Base-by-base conservation (phyloP, 2,113 vertebrate species). In the Tauraco erythrolophus region DNA sequence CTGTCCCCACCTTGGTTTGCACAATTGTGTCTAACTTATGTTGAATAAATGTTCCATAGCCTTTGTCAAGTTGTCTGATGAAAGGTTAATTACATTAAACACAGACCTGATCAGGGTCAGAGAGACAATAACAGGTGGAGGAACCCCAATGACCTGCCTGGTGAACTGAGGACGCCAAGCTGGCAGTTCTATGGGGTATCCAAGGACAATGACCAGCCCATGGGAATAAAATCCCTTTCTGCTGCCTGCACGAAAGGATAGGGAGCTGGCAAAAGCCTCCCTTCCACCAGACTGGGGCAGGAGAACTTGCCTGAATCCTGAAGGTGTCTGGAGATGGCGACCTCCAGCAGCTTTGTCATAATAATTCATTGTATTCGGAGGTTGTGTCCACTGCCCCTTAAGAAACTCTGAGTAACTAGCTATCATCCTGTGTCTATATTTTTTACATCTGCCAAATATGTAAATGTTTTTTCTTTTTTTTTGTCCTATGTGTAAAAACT, bases 381-480 rank as follows among this genome's bases (percentile, higher is more conserved):
- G 6, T 17, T 43, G 5, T 43, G 8, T 23, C 12, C 11, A 15
- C 9, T 28, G 18, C 3, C 13, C 4, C 39, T 50, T 51, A 57
- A 69, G 24, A 95, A 81, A 64, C 6, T n/a, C 6, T 28, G 37
- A 77, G 23, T 56, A 87, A 51, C 10, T 65, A 58, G 24, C 24
- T 77, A 13, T 56, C 6, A 4, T 54, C 14, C 21, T 3, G 0
- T 24, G 33, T 64, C 9, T 3, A 0, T 39, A 61, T 18, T 19
- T 50, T 45, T 80, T 50, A 9, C 2, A 41, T 54, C 12, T 81
- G 6, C 15, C 28, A 72, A 50, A 76, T 16, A 84, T 9, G n/a
- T n/a, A n/a, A n/a, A n/a, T n/a, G n/a, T 50, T 7, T 54, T 3
- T 53, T 78, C 37, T 24, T 14, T 19, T 58, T 85, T 60, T 45